These are phyloP conservation scores for Xestia ashworthii DNA, from an alignment of 2,888 invertebrate genomes.

Conservation along the genomic window DNA sequence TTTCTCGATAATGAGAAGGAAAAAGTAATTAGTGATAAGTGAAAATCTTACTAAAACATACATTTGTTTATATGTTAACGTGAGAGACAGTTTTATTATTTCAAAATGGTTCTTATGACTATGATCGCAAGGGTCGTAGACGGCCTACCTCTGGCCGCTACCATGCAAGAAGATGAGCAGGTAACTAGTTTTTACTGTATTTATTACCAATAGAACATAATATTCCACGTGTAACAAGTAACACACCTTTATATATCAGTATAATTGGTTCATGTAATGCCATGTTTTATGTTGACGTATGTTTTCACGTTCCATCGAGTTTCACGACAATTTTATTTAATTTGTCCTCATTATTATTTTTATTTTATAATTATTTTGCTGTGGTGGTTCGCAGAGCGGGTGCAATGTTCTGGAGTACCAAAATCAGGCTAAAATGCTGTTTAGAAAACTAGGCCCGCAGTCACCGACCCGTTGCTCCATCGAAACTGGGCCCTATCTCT, in stretches of 20 bases:
- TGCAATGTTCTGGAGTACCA: constrained; percentile 99
- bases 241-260: constrained; percentile 31
- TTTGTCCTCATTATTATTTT: constrained; percentile 68
- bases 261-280: constrained; percentile 24
- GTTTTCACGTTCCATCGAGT: constrained; percentile 56
- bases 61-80: constrained; percentile 70
- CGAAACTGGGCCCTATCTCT: constrained; percentile 98
- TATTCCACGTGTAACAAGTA: constrained; percentile 35
- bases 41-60: constrained; percentile 63
- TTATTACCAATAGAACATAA: constrained; percentile 15
- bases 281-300: constrained; percentile 43
- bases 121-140: constrained; percentile 99
- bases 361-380: constrained; percentile 82
- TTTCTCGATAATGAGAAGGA: constrained; percentile 83
- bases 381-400: constrained; percentile 94
- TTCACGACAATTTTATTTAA: constrained; percentile 65
- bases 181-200: constrained; percentile 86
- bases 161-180: constrained; percentile 99
- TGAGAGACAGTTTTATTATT: constrained; percentile 69
- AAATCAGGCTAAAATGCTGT: constrained; percentile 99
- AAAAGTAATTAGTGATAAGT: constrained; percentile 75
- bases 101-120: constrained; percentile 98
- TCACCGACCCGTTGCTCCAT: constrained; percentile 98
- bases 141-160: constrained; percentile 98
- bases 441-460: constrained; percentile 97